Conservation (phyloP, 2,113 vertebrate genomes). For the Girardinichthys multiradiatus region DNA sequence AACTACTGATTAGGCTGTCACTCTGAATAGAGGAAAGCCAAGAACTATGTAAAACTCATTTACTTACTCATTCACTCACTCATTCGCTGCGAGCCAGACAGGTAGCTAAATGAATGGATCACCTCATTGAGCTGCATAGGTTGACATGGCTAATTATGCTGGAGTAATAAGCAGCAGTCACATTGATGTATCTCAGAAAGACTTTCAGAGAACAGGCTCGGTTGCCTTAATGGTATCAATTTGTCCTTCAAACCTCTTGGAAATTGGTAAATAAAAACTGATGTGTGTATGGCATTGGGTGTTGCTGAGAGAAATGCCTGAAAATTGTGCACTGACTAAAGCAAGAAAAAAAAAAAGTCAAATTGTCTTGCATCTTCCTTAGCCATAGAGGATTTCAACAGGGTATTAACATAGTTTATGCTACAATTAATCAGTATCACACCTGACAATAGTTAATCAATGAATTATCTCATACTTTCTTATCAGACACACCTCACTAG, state of each 20-base stretch:
- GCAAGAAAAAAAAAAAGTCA: not conserved
- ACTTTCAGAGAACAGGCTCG: constrained; percentile 19
- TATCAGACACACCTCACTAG: no score
- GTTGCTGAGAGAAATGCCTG: not conserved
- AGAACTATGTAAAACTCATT: constrained; percentile 65
- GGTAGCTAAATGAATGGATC: constrained; percentile 33
- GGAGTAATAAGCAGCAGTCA: constrained; percentile 31
- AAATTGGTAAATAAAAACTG: constrained; percentile 2
- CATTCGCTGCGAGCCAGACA: constrained; percentile 35
- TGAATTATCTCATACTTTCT: no score
- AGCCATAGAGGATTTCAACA: no score
- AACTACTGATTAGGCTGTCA: constrained; percentile 77
- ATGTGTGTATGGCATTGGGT: not conserved
- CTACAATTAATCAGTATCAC: no score
- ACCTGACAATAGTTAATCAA: no score
- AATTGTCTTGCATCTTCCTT: not conserved
- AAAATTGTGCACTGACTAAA: not conserved
- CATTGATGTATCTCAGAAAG: constrained; percentile 32
- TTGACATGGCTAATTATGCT: constrained; percentile 47
- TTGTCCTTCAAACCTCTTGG: constrained; percentile 35
- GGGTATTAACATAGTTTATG: no score
- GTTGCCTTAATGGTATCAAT: constrained; percentile 34
- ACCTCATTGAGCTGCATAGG: constrained; percentile 24
- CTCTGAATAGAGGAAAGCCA: constrained; percentile 53
- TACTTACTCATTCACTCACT: constrained; percentile 40